Conservation (phyloP, 2,888 invertebrate genomes). For the Apodemia duryi region DNA sequence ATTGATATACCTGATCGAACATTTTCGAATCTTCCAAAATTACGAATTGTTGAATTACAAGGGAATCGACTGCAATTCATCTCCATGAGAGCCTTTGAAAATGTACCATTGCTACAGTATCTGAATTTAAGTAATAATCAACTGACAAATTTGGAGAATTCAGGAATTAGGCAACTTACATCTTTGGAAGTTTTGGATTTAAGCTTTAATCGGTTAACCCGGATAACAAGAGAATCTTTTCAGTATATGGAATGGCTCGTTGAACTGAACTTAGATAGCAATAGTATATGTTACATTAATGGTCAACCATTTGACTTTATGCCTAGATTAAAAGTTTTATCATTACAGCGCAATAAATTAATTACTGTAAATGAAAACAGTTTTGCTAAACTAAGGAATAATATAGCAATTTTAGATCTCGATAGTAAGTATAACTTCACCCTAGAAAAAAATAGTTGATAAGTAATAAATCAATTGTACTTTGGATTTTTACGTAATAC, state of each 20-base stretch:
- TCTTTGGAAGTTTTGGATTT: slow-evolving; percentile 92
- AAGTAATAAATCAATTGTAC: background rate
- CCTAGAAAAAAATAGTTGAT: background rate
- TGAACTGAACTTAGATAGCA: slow-evolving; percentile 91
- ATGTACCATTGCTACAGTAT: slow-evolving; percentile 87
- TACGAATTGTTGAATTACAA: slow-evolving; percentile 87
- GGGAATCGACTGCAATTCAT: slow-evolving; percentile 88
- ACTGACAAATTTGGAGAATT: slow-evolving; percentile 85
- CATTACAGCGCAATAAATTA: slow-evolving; percentile 87
- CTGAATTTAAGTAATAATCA: slow-evolving; percentile 91
- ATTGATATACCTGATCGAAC: slow-evolving; percentile 86
- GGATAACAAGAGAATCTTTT: slow-evolving; percentile 83
- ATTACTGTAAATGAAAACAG: slow-evolving; percentile 85
- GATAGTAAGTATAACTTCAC: slow-evolving; percentile 81
- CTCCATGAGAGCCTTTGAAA: slow-evolving; percentile 86
- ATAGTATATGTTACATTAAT: slow-evolving; percentile 88
- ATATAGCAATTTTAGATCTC: slow-evolving; percentile 90
- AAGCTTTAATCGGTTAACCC: slow-evolving; percentile 87
- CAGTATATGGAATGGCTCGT: slow-evolving; percentile 91
- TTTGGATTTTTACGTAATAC: background rate
- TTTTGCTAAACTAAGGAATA: slow-evolving; percentile 87
- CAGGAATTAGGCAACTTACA: slow-evolving; percentile 84
- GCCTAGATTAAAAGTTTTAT: slow-evolving; percentile 90
- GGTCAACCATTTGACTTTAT: slow-evolving; percentile 90
- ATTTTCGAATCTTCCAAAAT: slow-evolving; percentile 86